phyloP scores from a whole-genome alignment of 2,888 invertebrate species.

The Eristalinus aeneus region DNA sequence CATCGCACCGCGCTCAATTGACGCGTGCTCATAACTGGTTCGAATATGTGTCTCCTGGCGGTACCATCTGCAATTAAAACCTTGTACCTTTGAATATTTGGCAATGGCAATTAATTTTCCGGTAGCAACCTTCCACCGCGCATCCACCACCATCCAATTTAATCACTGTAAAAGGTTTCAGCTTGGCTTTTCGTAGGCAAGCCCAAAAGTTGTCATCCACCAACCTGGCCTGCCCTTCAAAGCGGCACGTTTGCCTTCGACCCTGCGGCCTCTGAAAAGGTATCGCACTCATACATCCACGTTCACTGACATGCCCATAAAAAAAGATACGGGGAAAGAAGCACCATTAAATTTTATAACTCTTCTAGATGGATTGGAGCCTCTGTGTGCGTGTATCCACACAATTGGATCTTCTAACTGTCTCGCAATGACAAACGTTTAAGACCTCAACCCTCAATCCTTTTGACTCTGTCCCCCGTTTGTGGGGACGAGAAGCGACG shows the following conservation, averaged over 20 bases:
- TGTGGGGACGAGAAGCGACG: conserved; percentile 18
- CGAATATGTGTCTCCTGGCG: conserved; percentile 8
- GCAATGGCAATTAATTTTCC: conserved; percentile 67
- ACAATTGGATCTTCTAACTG: conserved; percentile 62
- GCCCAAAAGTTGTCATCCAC: conserved; percentile 49
- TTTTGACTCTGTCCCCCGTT: neutral
- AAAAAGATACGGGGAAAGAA: conserved; percentile 50
- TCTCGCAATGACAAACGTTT: conserved; percentile 58
- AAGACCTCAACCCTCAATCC: conserved; percentile 21
- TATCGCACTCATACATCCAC: neutral
- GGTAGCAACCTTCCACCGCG: conserved; percentile 35
- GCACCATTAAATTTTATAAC: conserved; percentile 61
- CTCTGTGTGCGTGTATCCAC: conserved; percentile 41
- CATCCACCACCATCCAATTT: conserved; percentile 55
- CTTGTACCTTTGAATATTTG: conserved; percentile 67
- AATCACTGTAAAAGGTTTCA: conserved; percentile 70
- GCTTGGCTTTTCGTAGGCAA: conserved; percentile 52
- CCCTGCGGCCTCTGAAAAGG: neutral
- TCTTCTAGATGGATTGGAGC: conserved; percentile 53
- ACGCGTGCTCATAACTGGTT: conserved; percentile 7
- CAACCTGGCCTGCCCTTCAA: neutral
- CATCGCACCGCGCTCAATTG: conserved; percentile 17
- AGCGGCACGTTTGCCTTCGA: neutral
- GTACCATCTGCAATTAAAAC: conserved; percentile 66
- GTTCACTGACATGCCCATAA: conserved; percentile 26